Base-by-base conservation (phyloP, 2,113 vertebrate species). In the Vulpes ferrilata region DNA sequence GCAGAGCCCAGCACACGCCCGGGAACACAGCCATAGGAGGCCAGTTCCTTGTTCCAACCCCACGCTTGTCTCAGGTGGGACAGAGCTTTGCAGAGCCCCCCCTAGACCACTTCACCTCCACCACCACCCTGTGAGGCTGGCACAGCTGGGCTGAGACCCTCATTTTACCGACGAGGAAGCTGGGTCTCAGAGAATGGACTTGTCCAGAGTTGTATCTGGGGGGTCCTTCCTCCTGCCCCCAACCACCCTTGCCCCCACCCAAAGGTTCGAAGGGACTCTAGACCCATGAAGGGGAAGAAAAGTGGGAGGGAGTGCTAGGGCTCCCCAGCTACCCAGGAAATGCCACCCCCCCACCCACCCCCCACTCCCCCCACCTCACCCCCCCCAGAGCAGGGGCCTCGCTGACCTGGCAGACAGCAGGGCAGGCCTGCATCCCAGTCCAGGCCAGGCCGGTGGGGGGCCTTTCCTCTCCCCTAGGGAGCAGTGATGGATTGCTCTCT, bases 401-500 rank as follows among this genome's bases (percentile, higher is more conserved):
- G 16, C 57, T 17, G 76, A 23, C 62, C 80, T 89, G 55, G n/a
- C 35, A 22, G 57, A 62, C 83, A 87, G 35, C 27, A 27, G 20
- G 12, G 81, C 48, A 60, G 67, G 25, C 84, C 8, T 7, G 13
- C 1, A 22, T 55, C 82, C 74, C 15, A 5, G 11, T 10, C 7
- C 9, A 12, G 30, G 35, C 38, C 22, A 16, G 55, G 32, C 48
- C 73, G 5, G 79, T 5, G 0, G 22, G 32, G 43, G 15, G 74
- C 43, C 74, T 35, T 43, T 53, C 87, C 0, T 5, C 60, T 73
- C 78, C 53, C 60, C 35, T 12, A 5, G 38, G n/a, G 35, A 91
- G 86, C 60, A 43, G 12, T 90, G 96, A 97, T 76, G 74, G 79
- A 97, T 94, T 35, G 82, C 87, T 35, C 32, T 12, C 27, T 38